Percentiles rank a stretch among this genome's conserved stretches.
These are phyloP conservation scores for Micrasema minimum DNA, from an alignment of 1,140 invertebrate species.

Conservation along the genomic window DNA sequence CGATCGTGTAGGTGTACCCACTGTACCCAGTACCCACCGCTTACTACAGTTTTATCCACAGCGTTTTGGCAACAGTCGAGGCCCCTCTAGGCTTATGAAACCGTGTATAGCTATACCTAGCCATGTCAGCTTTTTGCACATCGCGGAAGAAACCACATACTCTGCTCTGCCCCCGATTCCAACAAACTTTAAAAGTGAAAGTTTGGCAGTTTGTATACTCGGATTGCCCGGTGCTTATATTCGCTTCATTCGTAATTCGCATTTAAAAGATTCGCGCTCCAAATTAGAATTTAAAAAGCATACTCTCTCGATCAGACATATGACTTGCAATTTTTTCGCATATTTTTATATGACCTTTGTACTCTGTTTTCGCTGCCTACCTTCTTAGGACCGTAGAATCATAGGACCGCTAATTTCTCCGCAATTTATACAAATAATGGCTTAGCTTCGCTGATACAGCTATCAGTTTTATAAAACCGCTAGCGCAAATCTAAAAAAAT, in stretches of 20 bases:
- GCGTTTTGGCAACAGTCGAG: slow-evolving; percentile 4
- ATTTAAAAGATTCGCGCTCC: slow-evolving; percentile 18
- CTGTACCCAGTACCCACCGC: no score
- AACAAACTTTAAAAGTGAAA: slow-evolving; percentile 18
- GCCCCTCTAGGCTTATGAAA: slow-evolving; percentile 6
- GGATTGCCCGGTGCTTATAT: background rate
- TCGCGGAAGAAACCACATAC: slow-evolving; percentile 15
- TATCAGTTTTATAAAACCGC: no score
- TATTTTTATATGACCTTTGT: no score
- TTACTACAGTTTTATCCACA: no score
- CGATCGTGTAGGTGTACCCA: no score
- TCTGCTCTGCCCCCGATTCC: slow-evolving; percentile 20
- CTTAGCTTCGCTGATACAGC: no score
- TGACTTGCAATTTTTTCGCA: slow-evolving; percentile 6
- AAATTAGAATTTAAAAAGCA: slow-evolving; percentile 9
- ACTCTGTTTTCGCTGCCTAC: no score
- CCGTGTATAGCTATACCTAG: background rate
- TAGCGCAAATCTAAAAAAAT: no score
- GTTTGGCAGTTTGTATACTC: background rate
- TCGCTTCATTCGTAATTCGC: slow-evolving; percentile 17
- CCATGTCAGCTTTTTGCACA: slow-evolving; percentile 15
- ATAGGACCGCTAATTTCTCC: no score
- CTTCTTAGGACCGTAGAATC: no score
- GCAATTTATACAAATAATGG: no score
- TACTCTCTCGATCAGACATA: slow-evolving; percentile 4